Evolutionary conservation across 2,113 vertebrate genomes (phyloP).

Genomic region (Clarias batrachus): DNA sequence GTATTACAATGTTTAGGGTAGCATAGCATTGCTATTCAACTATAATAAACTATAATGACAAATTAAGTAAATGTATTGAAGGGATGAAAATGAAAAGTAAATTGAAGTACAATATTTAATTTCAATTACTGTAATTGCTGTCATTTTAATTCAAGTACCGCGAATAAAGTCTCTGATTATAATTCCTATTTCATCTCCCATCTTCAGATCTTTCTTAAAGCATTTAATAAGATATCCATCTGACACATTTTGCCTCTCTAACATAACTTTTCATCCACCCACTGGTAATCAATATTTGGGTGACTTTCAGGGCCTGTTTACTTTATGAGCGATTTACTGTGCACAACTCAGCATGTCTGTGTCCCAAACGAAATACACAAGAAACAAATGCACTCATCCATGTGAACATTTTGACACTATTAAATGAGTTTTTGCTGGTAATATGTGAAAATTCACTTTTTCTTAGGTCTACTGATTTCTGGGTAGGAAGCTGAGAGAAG

Average conservation of each 20-base stretch:
- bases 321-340: slow-evolving; percentile 30
- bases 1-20: not conserved
- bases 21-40: not conserved
- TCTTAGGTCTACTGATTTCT: slow-evolving; percentile 38
- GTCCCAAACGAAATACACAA: slow-evolving; percentile 29
- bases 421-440: not conserved
- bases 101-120: too few species aligned
- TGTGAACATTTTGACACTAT: slow-evolving; percentile 26
- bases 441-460: slow-evolving; percentile 18
- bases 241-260: slow-evolving; percentile 14
- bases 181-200: not conserved
- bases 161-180: not conserved
- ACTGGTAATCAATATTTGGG: slow-evolving; percentile 50
- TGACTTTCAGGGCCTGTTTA: slow-evolving; percentile 45
- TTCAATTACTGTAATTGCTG: too few species aligned
- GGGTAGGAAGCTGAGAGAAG: slow-evolving; percentile 47
- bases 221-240: slow-evolving; percentile 17
- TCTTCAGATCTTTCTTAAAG: slow-evolving; percentile 9
- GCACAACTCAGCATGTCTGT: slow-evolving; percentile 45
- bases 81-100: too few species aligned
- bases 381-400: not conserved
- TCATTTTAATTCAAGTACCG: not conserved
- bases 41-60: not conserved
- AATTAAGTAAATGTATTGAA: not conserved
- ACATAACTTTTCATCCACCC: not conserved